These are phyloP conservation scores for Neolamprologus hecqui DNA, from an alignment of 2,113 vertebrate genomes.

Conservation along the genomic window DNA sequence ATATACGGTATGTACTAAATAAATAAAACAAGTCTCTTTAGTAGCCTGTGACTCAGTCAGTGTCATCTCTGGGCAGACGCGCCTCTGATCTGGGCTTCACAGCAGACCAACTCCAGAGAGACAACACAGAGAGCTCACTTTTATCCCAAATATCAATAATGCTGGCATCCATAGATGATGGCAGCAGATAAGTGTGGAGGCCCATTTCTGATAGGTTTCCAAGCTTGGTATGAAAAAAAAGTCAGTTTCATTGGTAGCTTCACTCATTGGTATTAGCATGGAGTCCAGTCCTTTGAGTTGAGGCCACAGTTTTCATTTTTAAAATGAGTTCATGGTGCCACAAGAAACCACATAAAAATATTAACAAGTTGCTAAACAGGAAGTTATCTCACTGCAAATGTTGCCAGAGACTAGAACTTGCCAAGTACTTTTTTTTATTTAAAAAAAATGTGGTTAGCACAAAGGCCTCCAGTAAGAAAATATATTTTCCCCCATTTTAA, in stretches of 20 bases:
- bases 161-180: constrained; percentile 2
- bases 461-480: neutral
- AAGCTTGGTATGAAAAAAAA: neutral
- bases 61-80: neutral
- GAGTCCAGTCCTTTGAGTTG: neutral
- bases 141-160: constrained; percentile 40
- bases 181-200: constrained; percentile 14
- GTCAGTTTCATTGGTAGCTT: neutral
- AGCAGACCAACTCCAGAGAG: constrained; percentile 9
- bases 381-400: neutral
- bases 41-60: neutral
- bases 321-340: neutral
- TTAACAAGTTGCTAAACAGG: neutral
- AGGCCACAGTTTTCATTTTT: neutral
- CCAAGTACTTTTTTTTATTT: neutral
- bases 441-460: neutral
- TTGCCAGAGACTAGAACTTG: neutral
- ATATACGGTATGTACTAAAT: neutral
- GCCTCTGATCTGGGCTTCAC: constrained; percentile 42
- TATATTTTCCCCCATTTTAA: neutral
- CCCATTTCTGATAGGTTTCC: constrained; percentile 12
- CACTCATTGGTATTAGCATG: neutral
- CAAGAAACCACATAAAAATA: neutral
- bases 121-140: constrained; percentile 22
- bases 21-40: neutral